A percentile compares a stretch with the other conserved stretches of the same genome.
Conservation (phyloP, 2,113 vertebrate genomes). For the human (Homo sapiens) region GRCh38 chr4:165256001-165256500, state of each 20-base stretch:
- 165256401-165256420: neutral
- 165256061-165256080: conserved; percentile 69
- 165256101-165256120: conserved; percentile 49
- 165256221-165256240: neutral
- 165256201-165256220: neutral
- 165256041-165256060: conserved; percentile 42
- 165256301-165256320: neutral
- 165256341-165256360: neutral
- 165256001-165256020: conserved; percentile 15
- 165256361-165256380: conserved; percentile 35
- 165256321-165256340: neutral
- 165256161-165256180: neutral
- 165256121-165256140: neutral
- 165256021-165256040: conserved; percentile 40
- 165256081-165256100: conserved; percentile 37
- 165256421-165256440: neutral
- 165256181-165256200: neutral
- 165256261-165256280: conserved; percentile 6
- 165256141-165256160: neutral
- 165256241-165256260: neutral
- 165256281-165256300: conserved; percentile 34
- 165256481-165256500: neutral
- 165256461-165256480: neutral
- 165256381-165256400: neutral
- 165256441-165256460: neutral